Conservation (phyloP, 2,888 invertebrate genomes). For the Acleris emargana region DNA sequence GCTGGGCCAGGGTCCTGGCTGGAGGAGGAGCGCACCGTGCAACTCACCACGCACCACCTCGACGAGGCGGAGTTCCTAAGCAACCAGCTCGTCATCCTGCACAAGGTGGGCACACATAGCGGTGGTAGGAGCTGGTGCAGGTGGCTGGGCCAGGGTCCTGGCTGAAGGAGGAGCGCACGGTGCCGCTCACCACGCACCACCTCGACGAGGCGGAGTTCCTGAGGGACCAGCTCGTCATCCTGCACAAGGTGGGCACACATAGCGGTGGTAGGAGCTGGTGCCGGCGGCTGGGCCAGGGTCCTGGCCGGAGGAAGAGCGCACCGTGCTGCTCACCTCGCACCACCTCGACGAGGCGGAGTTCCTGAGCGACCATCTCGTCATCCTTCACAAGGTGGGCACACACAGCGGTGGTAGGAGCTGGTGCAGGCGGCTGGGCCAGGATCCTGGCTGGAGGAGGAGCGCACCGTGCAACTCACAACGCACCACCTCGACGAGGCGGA, state of each 20-base stretch:
- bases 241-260: conserved; percentile 84
- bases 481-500: conserved; percentile 96
- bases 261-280: too few species aligned
- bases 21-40: conserved; percentile 89
- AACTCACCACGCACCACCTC: conserved; percentile 93
- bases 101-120: conserved; percentile 73
- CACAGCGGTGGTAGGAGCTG: neutral
- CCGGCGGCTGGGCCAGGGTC: conserved; percentile 90
- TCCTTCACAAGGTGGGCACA: conserved; percentile 86
- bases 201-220: conserved; percentile 95
- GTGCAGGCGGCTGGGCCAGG: conserved; percentile 87
- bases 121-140: too few species aligned
- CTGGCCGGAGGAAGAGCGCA: conserved; percentile 87
- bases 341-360: conserved; percentile 95
- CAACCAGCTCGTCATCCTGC: conserved; percentile 92
- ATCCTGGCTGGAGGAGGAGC: conserved; percentile 86
- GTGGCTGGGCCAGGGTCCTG: conserved; percentile 89
- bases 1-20: conserved; percentile 89
- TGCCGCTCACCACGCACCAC: conserved; percentile 93
- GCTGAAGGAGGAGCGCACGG: conserved; percentile 88
- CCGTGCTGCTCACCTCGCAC: conserved; percentile 93
- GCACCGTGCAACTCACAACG: conserved; percentile 93
- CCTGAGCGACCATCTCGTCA: conserved; percentile 92
- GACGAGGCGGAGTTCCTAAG: conserved; percentile 95
- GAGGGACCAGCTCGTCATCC: conserved; percentile 92